Percentiles rank a stretch among this genome's conserved stretches.
Evolutionary conservation across 2,888 invertebrate genomes (phyloP).

Genomic region (Biston betularia): DNA sequence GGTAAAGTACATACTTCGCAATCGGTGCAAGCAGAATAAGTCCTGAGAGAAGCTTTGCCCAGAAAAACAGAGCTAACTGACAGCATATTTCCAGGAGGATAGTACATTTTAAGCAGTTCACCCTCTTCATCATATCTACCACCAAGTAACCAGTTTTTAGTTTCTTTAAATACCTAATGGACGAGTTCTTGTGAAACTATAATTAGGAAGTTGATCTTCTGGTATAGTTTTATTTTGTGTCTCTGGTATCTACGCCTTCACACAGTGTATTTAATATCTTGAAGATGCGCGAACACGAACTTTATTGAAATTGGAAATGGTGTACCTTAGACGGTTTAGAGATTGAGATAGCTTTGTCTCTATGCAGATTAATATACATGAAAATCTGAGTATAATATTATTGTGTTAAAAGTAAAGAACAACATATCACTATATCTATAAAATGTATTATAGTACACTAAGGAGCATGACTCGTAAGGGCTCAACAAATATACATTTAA

Average conservation of each 20-base stretch:
- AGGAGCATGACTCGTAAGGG: too few relatives aligned
- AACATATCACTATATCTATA: too few relatives aligned
- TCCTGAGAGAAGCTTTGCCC: slow-evolving; percentile 55
- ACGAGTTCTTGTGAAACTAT: too few relatives aligned
- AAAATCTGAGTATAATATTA: too few relatives aligned
- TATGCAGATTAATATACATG: slow-evolving; percentile 2
- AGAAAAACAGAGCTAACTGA: slow-evolving; percentile 60
- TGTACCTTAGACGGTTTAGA: slow-evolving; percentile 19
- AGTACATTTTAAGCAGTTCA: slow-evolving; percentile 48
- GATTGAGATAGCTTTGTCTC: slow-evolving; percentile 32
- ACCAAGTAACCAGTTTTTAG: too few relatives aligned
- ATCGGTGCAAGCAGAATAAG: slow-evolving; percentile 63
- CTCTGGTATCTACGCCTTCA: background rate
- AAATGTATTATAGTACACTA: too few relatives aligned
- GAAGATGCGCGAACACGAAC: slow-evolving; percentile 46
- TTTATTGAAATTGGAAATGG: slow-evolving; percentile 37
- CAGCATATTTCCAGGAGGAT: slow-evolving; percentile 58
- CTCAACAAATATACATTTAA: too few relatives aligned
- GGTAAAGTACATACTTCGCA: slow-evolving; percentile 60
- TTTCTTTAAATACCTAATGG: too few relatives aligned
- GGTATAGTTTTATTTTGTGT: background rate
- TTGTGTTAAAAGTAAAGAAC: too few relatives aligned
- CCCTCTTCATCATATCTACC: slow-evolving; percentile 60
- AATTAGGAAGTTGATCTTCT: background rate
- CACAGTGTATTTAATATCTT: slow-evolving; percentile 19